These are phyloP conservation scores for Cyprinodon tularosa DNA, from an alignment of 2,113 vertebrate species.

Conservation along the genomic window DNA sequence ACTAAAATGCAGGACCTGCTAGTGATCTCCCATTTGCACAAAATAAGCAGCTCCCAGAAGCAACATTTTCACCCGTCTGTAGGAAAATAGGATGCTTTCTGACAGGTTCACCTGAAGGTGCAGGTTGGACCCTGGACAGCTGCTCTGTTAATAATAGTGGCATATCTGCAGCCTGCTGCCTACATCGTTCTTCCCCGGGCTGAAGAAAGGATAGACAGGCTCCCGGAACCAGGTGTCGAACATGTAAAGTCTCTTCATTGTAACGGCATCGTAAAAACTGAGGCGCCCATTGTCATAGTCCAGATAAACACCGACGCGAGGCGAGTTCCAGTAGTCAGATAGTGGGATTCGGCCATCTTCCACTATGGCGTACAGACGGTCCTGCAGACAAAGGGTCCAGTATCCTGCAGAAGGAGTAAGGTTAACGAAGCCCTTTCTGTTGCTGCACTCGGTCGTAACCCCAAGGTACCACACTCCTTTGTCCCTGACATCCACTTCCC, in stretches of 20 bases:
- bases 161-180: conserved; percentile 81
- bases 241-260: conserved; percentile 80
- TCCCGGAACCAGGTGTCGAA: conserved; percentile 79
- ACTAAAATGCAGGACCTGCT: conserved; percentile 28
- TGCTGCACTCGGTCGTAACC: conserved; percentile 79
- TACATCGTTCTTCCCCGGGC: conserved; percentile 82
- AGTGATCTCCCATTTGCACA: conserved; percentile 26
- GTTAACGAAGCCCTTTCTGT: conserved; percentile 81
- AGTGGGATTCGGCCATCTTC: conserved; percentile 78
- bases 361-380: conserved; percentile 80
- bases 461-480: conserved; percentile 85
- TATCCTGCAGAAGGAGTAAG: conserved; percentile 78
- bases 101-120: conserved; percentile 24
- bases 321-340: conserved; percentile 81
- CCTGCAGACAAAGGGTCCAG: conserved; percentile 83
- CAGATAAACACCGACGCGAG: conserved; percentile 80
- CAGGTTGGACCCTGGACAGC: not conserved
- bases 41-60: conserved; percentile 5
- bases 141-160: conserved; percentile 77
- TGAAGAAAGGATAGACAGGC: conserved; percentile 81
- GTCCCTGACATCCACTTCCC: conserved; percentile 83
- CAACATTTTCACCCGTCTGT: not conserved
- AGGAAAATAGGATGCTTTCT: conserved; percentile 17
- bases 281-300: conserved; percentile 81
- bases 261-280: conserved; percentile 82